Evolutionary conservation across 1,140 invertebrate genomes (phyloP).

Genomic region (Lordiphosa clarofinis): DNA sequence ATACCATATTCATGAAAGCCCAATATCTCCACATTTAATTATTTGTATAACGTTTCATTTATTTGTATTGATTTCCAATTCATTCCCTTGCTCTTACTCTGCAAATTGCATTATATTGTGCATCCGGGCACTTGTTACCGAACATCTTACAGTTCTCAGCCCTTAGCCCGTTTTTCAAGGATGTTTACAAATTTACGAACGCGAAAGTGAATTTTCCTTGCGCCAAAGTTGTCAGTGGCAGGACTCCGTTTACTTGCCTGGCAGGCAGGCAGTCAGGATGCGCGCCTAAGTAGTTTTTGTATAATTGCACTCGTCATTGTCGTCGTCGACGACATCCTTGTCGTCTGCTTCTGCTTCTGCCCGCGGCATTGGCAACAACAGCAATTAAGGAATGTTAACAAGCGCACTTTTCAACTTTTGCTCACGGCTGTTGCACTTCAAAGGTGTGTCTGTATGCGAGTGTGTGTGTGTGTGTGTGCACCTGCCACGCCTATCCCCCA

Average conservation of each 20-base stretch:
- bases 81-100: slow-evolving; percentile 23
- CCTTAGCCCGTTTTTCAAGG: slow-evolving; percentile 68
- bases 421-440: slow-evolving; percentile 70
- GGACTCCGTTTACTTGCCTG: slow-evolving; percentile 19
- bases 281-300: slow-evolving; percentile 77
- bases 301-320: slow-evolving; percentile 78
- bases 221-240: slow-evolving; percentile 25
- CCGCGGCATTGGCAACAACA: slow-evolving; percentile 60
- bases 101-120: slow-evolving; percentile 48
- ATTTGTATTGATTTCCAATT: slow-evolving; percentile 2
- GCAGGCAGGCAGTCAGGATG: slow-evolving; percentile 48
- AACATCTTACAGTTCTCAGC: slow-evolving; percentile 40
- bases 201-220: slow-evolving; percentile 76
- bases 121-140: slow-evolving; percentile 48
- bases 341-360: slow-evolving; percentile 15
- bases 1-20: too few relatives aligned
- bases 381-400: slow-evolving; percentile 79
- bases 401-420: slow-evolving; percentile 77
- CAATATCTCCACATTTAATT: too few relatives aligned
- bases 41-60: too few relatives aligned
- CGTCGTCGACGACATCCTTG: slow-evolving; percentile 54
- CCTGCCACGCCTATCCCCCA: slow-evolving; percentile 24
- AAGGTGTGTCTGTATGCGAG: slow-evolving; percentile 46
- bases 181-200: slow-evolving; percentile 78
- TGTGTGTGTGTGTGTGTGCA: not conserved